phyloP scores from a whole-genome alignment of 1,140 invertebrate species.

The Pseudomyrmex flavicornis region DNA sequence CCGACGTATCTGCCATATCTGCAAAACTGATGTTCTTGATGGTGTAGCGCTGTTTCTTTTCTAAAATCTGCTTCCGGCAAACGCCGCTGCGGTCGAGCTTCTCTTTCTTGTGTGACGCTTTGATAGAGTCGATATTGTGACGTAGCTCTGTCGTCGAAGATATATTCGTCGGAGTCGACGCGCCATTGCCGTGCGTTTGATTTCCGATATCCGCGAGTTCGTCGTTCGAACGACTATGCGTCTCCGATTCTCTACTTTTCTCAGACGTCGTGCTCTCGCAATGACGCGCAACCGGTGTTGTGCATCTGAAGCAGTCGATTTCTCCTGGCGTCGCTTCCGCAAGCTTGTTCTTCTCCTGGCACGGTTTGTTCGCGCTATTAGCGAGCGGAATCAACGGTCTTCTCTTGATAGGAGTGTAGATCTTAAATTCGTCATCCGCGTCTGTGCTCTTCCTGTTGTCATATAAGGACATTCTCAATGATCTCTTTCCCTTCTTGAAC shows the following conservation, averaged over 20 bases:
- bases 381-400: constrained; percentile 38
- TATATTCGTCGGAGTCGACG: constrained; percentile 73
- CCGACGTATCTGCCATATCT: neutral
- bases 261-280: neutral
- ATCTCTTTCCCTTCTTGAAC: constrained; percentile 76
- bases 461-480: neutral
- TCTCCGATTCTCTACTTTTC: constrained; percentile 20
- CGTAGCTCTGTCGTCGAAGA: constrained; percentile 71
- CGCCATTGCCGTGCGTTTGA: constrained; percentile 60
- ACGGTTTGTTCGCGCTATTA: constrained; percentile 1
- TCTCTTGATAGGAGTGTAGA: constrained; percentile 81
- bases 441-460: constrained; percentile 11
- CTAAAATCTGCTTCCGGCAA: neutral
- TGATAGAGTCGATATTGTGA: constrained; percentile 77
- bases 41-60: constrained; percentile 8
- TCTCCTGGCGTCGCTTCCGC: constrained; percentile 1
- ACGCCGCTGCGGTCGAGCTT: constrained; percentile 65
- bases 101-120: constrained; percentile 81
- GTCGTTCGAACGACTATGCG: neutral
- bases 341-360: too few relatives aligned
- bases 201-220: neutral
- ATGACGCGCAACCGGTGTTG: constrained; percentile 51
- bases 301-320: constrained; percentile 55
- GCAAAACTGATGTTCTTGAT: neutral
- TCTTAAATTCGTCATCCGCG: constrained; percentile 76